Percentiles rank a stretch among this genome's conserved stretches.
phyloP scores from a whole-genome alignment of 2,113 vertebrate genomes.

The Sclerurus mexicanus region DNA sequence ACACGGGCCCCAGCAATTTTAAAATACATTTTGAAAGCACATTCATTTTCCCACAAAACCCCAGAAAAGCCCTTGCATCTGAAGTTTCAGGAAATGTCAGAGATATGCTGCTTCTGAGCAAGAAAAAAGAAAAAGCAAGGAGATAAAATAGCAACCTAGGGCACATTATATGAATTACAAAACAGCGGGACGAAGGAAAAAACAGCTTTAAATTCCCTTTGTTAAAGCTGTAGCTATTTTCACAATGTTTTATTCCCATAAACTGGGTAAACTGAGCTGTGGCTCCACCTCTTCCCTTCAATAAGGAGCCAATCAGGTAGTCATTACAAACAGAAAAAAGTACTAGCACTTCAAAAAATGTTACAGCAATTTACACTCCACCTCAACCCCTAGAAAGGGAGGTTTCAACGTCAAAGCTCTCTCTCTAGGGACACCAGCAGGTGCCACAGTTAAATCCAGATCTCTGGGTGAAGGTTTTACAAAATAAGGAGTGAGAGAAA shows the following conservation, averaged over 20 bases:
- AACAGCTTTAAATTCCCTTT: constrained; percentile 48
- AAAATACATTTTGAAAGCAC: constrained; percentile 67
- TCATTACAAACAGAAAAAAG: background rate
- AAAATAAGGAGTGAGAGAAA: background rate
- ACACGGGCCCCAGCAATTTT: background rate
- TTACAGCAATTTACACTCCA: background rate
- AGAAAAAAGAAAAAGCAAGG: too few relatives aligned
- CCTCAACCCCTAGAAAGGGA: background rate
- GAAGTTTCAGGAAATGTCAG: constrained; percentile 71
- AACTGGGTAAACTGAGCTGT: background rate
- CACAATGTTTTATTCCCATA: constrained; percentile 46
- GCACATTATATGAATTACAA: too few relatives aligned
- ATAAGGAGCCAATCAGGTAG: background rate
- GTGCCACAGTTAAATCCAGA: background rate
- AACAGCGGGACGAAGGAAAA: background rate
- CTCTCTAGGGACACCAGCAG: background rate
- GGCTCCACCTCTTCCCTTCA: background rate
- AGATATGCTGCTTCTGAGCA: background rate
- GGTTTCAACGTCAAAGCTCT: background rate
- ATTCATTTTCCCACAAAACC: constrained; percentile 81
- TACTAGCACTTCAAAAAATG: background rate
- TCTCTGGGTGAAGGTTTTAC: background rate
- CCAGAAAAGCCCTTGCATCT: constrained; percentile 77
- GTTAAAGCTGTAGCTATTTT: constrained; percentile 43
- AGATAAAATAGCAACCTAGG: too few relatives aligned